Conservation (phyloP, 2,113 vertebrate species). For the Pogona vitticeps region DNA sequence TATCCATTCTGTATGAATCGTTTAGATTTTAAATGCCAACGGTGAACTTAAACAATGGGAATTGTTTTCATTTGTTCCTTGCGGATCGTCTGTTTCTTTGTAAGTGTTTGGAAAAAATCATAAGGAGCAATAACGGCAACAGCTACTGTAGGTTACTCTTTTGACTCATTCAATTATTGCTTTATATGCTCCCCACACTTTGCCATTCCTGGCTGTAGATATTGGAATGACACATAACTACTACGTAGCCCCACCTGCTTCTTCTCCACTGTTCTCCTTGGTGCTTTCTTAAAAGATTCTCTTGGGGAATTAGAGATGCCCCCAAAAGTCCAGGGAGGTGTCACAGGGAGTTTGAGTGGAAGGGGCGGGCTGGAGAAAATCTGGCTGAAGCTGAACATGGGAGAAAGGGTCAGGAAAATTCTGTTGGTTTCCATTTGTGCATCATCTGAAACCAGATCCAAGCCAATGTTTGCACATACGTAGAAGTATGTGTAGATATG, state of each 20-base stretch:
- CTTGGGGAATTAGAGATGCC: neutral
- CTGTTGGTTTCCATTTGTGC: neutral
- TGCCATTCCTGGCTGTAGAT: neutral
- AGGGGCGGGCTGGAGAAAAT: neutral
- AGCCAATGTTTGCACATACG: neutral
- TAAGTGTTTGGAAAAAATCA: conserved; percentile 14
- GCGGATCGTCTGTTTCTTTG: neutral
- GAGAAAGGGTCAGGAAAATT: neutral
- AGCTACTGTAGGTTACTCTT: neutral
- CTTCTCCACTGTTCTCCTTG: too few relatives aligned
- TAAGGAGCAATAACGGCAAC: neutral
- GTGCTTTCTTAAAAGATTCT: neutral
- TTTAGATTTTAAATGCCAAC: neutral
- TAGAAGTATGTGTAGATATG: neutral
- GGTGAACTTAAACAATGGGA: neutral
- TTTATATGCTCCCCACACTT: neutral
- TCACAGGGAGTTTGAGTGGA: neutral
- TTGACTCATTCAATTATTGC: neutral
- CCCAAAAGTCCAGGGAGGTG: neutral
- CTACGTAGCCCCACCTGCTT: neutral
- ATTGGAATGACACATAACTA: neutral
- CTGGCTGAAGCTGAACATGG: neutral
- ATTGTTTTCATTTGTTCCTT: neutral
- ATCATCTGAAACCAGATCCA: neutral
- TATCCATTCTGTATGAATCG: neutral